Evolutionary conservation across 2,888 invertebrate species (phyloP).

Genomic region (Archips xylosteana): DNA sequence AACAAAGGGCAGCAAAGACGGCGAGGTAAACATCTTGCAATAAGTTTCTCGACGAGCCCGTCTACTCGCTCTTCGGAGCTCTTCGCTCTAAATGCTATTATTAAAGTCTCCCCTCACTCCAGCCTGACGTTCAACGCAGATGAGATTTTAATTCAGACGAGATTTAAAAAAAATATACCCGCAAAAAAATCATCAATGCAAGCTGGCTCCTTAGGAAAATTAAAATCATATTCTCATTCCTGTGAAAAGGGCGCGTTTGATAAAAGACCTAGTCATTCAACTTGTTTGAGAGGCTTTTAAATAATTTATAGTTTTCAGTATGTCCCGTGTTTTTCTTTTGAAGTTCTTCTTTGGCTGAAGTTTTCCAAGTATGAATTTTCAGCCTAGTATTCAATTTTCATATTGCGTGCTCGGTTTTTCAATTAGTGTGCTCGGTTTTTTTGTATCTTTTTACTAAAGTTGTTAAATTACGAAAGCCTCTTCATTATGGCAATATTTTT

Average conservation of each 20-base stretch:
- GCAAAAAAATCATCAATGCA: slow-evolving; percentile 9
- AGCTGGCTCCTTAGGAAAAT: slow-evolving; percentile 3
- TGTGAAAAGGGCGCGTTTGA: neutral
- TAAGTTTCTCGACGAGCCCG: slow-evolving; percentile 67
- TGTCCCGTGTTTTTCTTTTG: slow-evolving; percentile 17
- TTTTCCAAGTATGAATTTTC: slow-evolving; percentile 25
- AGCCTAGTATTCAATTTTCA: slow-evolving; percentile 27
- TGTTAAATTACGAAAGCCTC: slow-evolving; percentile 30
- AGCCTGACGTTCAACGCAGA: slow-evolving; percentile 52
- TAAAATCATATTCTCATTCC: slow-evolving; percentile 8
- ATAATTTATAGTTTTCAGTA: slow-evolving; percentile 28
- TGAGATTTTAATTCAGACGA: slow-evolving; percentile 49
- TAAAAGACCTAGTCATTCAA: slow-evolving; percentile 17
- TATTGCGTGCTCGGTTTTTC: slow-evolving; percentile 21
- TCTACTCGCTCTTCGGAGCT: slow-evolving; percentile 58
- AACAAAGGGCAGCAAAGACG: slow-evolving; percentile 76
- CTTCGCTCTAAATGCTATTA: slow-evolving; percentile 65
- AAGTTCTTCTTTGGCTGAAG: slow-evolving; percentile 14
- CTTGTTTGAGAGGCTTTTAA: slow-evolving; percentile 14
- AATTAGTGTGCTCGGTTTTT: slow-evolving; percentile 21
- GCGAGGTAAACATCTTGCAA: slow-evolving; percentile 80
- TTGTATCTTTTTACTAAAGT: slow-evolving; percentile 32
- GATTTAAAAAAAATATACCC: slow-evolving; percentile 33
- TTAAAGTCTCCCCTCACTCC: slow-evolving; percentile 55
- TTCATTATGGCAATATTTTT: slow-evolving; percentile 24